Base-by-base conservation (phyloP, 2,113 vertebrate genomes). In the Eira barbara region DNA sequence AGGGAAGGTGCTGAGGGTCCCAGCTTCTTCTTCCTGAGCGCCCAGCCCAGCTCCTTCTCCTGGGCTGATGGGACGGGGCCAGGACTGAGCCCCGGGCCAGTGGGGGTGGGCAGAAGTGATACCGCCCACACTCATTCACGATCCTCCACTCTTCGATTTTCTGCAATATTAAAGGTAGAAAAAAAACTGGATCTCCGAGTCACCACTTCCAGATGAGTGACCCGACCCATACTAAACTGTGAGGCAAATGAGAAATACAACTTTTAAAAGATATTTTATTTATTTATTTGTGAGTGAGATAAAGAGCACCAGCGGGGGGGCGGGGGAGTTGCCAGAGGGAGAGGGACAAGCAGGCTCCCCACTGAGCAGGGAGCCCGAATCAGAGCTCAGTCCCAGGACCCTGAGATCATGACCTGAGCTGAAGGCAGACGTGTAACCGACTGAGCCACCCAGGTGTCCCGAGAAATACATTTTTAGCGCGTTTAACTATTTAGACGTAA, bases 91-190 rank as follows among this genome's bases (percentile, higher is more conserved):
- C 6, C 42, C 25, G 80, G 49, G 74, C 55, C 34, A 18, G 1
- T 1, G 31, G 69, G 14, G 8, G 4, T 29, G 34, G 23, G 39
- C 61, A 83, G 86, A 55, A 91, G 25, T n/a, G 18, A 69, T 6
- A 8, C 3, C 1, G 1, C 12, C 52, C 73, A 2, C 49, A 31
- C 20, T 0, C 0, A 1, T 1, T 25, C 59, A 13, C n/a, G n/a
- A 2, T 4, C 57, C 11, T 76, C 63, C 31, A 21, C 4, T 13
- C 34, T 21, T 27, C 73, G 47, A 59, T 61, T 39, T 84, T 74
- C 78, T 61, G 21, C 8, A 17, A 63, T n/a, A 52, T 84, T 27
- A 14, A 7, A 29, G 34, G 45, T n/a, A 15, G 47, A 78, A 45
- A n/a, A n/a, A 29, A 39, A 15, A 9, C 25, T 20, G 47, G 55